A percentile compares a stretch with the other conserved stretches of the same genome.
phyloP scores from a whole-genome alignment of 2,113 vertebrate species.

The Okapia johnstoni region DNA sequence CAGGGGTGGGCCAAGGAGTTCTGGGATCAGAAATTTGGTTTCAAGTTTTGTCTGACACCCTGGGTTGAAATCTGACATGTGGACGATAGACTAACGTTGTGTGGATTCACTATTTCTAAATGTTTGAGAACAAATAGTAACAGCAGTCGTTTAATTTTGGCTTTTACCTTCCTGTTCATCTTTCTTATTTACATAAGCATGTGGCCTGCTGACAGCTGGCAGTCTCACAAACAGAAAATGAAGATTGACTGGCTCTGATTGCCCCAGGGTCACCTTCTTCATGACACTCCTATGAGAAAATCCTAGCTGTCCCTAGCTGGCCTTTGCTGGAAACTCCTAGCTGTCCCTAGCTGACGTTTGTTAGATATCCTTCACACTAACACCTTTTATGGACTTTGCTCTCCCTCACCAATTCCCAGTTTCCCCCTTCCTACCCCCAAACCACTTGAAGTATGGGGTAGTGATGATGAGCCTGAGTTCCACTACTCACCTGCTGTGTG shows the following conservation, averaged over 20 bases:
- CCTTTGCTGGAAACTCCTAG: conserved; percentile 10
- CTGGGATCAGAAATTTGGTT: not conserved
- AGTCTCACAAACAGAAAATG: conserved; percentile 26
- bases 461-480: not conserved
- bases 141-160: conserved; percentile 19
- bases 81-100: not conserved
- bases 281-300: conserved; percentile 33
- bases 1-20: not conserved
- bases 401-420: not conserved
- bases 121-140: conserved; percentile 39
- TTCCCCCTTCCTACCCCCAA: not conserved
- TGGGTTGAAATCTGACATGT: not conserved
- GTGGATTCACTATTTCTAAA: conserved; percentile 27
- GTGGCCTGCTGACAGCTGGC: conserved; percentile 35
- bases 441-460: not conserved
- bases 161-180: conserved; percentile 49
- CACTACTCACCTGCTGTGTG: not conserved
- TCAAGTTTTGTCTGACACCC: not conserved
- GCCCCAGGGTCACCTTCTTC: not conserved
- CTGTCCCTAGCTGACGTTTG: conserved; percentile 28
- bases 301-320: conserved; percentile 34
- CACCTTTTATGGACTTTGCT: not conserved
- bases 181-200: conserved; percentile 47
- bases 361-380: not conserved
- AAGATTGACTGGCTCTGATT: not conserved